Percentiles rank a stretch among this genome's conserved stretches.
These are phyloP conservation scores for Anastrepha obliqua DNA, from an alignment of 1,140 invertebrate species.

Conservation along the genomic window DNA sequence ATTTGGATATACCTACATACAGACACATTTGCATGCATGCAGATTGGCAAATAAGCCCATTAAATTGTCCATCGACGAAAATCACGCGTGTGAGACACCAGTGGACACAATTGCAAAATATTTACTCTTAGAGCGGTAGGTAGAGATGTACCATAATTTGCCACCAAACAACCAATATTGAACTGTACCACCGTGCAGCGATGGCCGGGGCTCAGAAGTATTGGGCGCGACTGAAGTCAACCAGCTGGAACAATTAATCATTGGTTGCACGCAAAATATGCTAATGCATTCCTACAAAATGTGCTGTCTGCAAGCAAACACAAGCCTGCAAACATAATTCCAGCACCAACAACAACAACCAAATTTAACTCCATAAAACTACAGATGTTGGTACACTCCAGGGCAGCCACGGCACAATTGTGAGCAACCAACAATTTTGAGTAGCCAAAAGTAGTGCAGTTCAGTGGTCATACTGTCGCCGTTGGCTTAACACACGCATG, in stretches of 20 bases:
- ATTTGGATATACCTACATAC: neutral
- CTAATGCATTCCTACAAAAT: conserved; percentile 29
- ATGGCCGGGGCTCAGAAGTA: neutral
- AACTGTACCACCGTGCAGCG: neutral
- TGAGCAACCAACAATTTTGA: too few species aligned
- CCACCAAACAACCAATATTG: conserved; percentile 9
- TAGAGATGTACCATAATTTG: neutral
- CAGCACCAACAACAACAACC: neutral
- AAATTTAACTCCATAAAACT: too few species aligned
- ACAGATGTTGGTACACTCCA: too few species aligned
- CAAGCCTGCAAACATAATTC: neutral
- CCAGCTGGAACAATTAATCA: conserved; percentile 37
- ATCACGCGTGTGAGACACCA: neutral
- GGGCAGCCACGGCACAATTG: too few species aligned
- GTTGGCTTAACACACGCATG: neutral
- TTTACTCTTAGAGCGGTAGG: neutral
- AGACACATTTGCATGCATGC: neutral
- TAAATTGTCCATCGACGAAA: conserved; percentile 1
- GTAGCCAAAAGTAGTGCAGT: too few species aligned
- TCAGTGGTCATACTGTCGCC: neutral
- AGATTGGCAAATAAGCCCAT: neutral
- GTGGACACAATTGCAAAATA: neutral
- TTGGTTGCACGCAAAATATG: conserved; percentile 34
- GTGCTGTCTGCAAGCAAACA: neutral
- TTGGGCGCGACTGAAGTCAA: neutral